Conservation (phyloP, 2,888 invertebrate genomes). For the Brachyptera putata region DNA sequence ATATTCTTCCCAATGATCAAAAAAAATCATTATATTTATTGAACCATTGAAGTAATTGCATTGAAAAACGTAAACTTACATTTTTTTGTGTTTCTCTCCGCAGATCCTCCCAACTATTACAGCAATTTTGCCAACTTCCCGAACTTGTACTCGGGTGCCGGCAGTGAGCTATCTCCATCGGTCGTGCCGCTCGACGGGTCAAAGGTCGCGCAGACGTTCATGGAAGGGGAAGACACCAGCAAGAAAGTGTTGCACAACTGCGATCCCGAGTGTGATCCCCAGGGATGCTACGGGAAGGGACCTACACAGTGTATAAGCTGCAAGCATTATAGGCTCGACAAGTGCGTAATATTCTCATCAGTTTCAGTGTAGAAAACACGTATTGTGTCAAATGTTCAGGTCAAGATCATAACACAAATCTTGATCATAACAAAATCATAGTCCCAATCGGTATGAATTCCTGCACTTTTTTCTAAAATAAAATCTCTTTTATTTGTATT, state of each 20-base stretch:
- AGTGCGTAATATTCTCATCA: constrained; percentile 48
- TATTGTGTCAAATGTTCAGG: too few species aligned
- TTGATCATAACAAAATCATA: too few species aligned
- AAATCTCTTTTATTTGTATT: too few species aligned
- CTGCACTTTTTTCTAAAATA: too few species aligned
- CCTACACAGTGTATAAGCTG: constrained; percentile 81
- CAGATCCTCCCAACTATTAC: background rate
- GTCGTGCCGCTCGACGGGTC: constrained; percentile 66
- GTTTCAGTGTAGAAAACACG: background rate
- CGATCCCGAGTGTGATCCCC: constrained; percentile 78
- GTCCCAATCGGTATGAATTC: too few species aligned
- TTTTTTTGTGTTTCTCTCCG: too few species aligned
- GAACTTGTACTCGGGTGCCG: constrained; percentile 70
- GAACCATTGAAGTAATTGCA: too few species aligned
- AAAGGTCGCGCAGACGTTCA: constrained; percentile 37
- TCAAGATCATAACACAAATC: too few species aligned
- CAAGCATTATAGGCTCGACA: constrained; percentile 73
- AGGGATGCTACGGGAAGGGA: constrained; percentile 82
- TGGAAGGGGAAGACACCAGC: constrained; percentile 31
- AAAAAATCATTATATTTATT: too few species aligned
- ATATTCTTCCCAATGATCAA: too few species aligned
- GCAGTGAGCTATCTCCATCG: constrained; percentile 72
- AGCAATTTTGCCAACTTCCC: constrained; percentile 67
- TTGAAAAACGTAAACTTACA: too few species aligned
- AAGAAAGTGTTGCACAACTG: constrained; percentile 57